Evolutionary conservation across 2,797 vertebrate genomes (phyloP).

Genomic region (Mormyrus proboscirostris): DNA sequence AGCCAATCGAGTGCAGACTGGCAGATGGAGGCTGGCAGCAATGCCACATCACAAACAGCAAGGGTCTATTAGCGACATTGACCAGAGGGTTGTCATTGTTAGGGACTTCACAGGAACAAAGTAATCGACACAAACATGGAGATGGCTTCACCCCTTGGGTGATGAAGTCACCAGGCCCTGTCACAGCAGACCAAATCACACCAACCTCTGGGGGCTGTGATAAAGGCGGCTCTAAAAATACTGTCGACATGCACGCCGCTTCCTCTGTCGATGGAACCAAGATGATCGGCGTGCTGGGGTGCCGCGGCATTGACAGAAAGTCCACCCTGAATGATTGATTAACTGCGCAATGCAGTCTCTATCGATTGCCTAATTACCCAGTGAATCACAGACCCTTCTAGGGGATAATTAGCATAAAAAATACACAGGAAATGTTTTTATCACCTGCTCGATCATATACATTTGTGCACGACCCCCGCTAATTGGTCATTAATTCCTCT

Average conservation of each 20-base stretch:
- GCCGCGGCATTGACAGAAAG: not conserved
- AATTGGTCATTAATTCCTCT: not conserved
- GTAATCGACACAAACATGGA: not conserved
- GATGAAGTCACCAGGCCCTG: conserved; percentile 1
- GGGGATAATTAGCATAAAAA: conserved; percentile 33
- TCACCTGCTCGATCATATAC: not conserved
- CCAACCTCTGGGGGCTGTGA: not conserved
- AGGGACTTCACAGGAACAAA: not conserved
- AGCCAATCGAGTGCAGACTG: not conserved
- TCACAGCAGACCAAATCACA: not conserved
- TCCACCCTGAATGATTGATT: conserved; percentile 34
- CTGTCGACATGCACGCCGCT: conserved; percentile 25
- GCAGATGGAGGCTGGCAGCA: not conserved
- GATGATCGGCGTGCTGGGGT: not conserved
- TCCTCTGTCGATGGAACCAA: conserved; percentile 31
- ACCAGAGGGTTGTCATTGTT: not conserved
- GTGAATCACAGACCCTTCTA: conserved; percentile 20
- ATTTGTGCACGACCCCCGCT: not conserved
- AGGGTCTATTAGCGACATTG: not conserved
- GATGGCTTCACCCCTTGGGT: not conserved
- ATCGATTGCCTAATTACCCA: conserved; percentile 33
- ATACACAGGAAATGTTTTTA: conserved; percentile 14
- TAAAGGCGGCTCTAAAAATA: conserved; percentile 24
- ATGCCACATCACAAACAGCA: not conserved
- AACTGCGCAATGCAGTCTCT: conserved; percentile 30